These are phyloP conservation scores for Capreolus pygargus DNA, from an alignment of 2,113 vertebrate species.

Conservation along the genomic window DNA sequence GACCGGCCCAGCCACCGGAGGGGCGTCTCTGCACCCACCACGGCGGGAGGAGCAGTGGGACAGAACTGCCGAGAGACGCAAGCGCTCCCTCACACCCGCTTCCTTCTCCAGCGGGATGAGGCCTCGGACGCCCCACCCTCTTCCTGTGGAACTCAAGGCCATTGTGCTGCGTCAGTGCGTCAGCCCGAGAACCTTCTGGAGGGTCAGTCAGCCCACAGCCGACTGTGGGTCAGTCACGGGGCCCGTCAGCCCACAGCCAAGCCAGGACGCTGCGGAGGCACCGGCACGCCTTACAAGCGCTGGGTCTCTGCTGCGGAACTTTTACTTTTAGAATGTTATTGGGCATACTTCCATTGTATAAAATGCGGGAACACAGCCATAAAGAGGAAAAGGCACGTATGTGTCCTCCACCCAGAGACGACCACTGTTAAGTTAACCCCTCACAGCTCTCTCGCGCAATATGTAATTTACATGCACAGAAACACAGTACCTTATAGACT, in stretches of 20 bases:
- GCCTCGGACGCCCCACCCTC: not conserved
- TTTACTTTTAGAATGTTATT: not conserved
- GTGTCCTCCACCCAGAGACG: not conserved
- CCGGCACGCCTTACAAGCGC: accelerated
- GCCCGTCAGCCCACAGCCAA: not conserved
- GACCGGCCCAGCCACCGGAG: not conserved
- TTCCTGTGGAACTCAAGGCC: not conserved
- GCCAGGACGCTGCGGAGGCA: not conserved
- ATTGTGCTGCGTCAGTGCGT: not conserved
- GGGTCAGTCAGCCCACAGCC: too few species aligned
- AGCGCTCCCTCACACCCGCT: not conserved
- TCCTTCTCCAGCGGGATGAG: not conserved
- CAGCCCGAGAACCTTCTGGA: not conserved
- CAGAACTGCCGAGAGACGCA: not conserved
- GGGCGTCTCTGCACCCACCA: not conserved
- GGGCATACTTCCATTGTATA: not conserved
- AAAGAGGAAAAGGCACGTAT: not conserved
- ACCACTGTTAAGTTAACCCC: too few species aligned
- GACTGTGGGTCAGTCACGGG: too few species aligned
- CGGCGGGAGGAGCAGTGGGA: too few species aligned
- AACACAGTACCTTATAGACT: constrained; percentile 1
- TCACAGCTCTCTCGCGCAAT: not conserved
- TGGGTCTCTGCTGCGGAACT: not conserved
- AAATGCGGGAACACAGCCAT: not conserved
- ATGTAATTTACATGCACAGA: not conserved